Evolutionary conservation across 2,797 vertebrate genomes (phyloP).

Genomic region (Thalassophryne amazonica): DNA sequence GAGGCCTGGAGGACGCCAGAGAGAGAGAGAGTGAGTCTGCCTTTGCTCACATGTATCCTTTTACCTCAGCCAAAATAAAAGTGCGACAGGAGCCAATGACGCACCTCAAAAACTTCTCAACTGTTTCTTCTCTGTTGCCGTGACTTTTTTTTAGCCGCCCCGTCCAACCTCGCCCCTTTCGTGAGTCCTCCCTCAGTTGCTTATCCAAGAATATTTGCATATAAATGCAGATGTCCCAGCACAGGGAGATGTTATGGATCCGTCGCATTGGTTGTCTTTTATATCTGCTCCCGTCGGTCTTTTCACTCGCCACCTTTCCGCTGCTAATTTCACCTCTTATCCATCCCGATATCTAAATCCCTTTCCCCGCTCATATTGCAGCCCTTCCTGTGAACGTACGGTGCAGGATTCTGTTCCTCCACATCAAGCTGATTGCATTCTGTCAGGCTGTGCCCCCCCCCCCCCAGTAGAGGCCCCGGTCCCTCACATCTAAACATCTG

Average conservation of each 20-base stretch:
- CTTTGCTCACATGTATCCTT: slow-evolving; percentile 56
- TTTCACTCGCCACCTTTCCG: slow-evolving; percentile 8
- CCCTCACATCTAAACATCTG: slow-evolving; percentile 76
- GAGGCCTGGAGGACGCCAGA: slow-evolving; percentile 15
- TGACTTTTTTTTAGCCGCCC: slow-evolving; percentile 57
- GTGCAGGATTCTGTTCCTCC: slow-evolving; percentile 62
- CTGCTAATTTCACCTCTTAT: slow-evolving; percentile 55
- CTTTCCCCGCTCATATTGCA: slow-evolving; percentile 56
- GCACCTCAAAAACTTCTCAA: slow-evolving; percentile 72
- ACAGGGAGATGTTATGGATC: background rate
- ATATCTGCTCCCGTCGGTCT: background rate
- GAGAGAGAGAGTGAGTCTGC: slow-evolving; percentile 14
- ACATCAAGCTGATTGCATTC: slow-evolving; percentile 78
- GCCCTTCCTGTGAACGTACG: slow-evolving; percentile 52
- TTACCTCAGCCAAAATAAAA: slow-evolving; percentile 75
- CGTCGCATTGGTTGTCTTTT: background rate
- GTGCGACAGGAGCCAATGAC: slow-evolving; percentile 61
- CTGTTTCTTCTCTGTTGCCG: slow-evolving; percentile 69
- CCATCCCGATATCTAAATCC: slow-evolving; percentile 61
- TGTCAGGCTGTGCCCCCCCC: slow-evolving; percentile 58
- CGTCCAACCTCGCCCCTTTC: slow-evolving; percentile 3
- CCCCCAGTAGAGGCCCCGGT: slow-evolving; percentile 36
- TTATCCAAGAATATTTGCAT: background rate
- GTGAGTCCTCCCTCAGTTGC: background rate
- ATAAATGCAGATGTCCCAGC: too few species aligned